Conservation (phyloP, 2,888 invertebrate genomes). For the Orthonevra nobilis region DNA sequence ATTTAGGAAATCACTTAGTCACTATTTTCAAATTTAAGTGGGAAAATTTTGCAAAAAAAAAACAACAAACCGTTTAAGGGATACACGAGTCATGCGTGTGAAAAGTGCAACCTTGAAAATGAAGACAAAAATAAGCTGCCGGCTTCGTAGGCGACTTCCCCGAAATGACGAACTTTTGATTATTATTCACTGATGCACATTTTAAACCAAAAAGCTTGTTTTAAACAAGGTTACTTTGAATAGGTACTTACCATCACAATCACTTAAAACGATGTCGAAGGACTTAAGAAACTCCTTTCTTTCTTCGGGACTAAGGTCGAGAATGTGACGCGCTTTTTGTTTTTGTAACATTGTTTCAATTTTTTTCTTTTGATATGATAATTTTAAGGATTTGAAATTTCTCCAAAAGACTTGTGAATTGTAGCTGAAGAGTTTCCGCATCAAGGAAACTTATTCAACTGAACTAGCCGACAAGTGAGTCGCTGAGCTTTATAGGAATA, state of each 20-base stretch:
- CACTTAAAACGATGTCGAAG: constrained; percentile 82
- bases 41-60: too few species aligned
- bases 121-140: neutral
- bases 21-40: too few species aligned
- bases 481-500: constrained; percentile 56
- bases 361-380: neutral
- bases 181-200: too few species aligned
- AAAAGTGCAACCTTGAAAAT: constrained; percentile 8
- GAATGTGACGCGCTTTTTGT: constrained; percentile 73
- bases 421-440: constrained; percentile 12
- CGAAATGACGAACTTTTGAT: too few species aligned
- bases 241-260: constrained; percentile 83
- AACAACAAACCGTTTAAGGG: too few species aligned
- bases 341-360: constrained; percentile 43
- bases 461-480: constrained; percentile 49
- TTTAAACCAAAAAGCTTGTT: too few species aligned
- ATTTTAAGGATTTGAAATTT: too few species aligned
- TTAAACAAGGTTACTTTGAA: too few species aligned
- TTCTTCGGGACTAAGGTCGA: constrained; percentile 74
- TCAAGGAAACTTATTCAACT: constrained; percentile 35
- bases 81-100: constrained; percentile 25
- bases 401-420: too few species aligned
- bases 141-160: too few species aligned
- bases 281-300: constrained; percentile 79
- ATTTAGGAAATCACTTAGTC: neutral